phyloP scores from a whole-genome alignment of 2,888 invertebrate species.

The Caenorhabditis sp. region DNA sequence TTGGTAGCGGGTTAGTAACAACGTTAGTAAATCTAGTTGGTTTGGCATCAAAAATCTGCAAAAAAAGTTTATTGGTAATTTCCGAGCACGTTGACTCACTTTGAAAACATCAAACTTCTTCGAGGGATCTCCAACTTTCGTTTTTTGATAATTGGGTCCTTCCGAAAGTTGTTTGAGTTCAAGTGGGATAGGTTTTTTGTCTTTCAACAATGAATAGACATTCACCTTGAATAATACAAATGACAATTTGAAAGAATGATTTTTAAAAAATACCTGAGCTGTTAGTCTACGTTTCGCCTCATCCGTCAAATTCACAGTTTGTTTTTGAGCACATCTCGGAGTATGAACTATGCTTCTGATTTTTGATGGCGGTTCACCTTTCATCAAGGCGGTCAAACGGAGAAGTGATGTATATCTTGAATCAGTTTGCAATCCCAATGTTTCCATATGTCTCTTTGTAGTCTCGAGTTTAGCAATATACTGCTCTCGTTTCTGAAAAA shows the following conservation, averaged over 20 bases:
- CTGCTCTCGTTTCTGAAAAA: constrained; percentile 34
- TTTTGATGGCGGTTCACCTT: constrained; percentile 2
- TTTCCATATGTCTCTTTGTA: constrained; percentile 56
- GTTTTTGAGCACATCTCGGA: background rate
- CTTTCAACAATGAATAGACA: background rate
- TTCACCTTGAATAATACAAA: background rate
- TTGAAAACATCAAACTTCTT: background rate
- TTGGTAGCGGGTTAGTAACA: background rate
- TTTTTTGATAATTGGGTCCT: background rate
- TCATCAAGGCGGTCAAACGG: background rate
- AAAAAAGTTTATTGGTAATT: background rate
- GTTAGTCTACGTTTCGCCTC: constrained; percentile 41
- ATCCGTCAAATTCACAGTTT: constrained; percentile 38
- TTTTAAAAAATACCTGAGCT: constrained; percentile 26
- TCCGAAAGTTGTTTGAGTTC: background rate
- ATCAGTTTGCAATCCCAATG: constrained; percentile 49
- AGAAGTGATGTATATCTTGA: constrained; percentile 48
- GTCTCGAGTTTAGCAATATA: constrained; percentile 55
- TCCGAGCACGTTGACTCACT: no score
- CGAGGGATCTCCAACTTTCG: background rate
- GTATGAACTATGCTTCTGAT: background rate
- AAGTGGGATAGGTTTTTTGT: background rate
- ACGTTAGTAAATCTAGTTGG: background rate
- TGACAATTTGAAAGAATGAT: no score
- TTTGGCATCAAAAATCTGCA: background rate